Conservation (phyloP, 2,797 vertebrate species). For the Sebastes matsubarae region DNA sequence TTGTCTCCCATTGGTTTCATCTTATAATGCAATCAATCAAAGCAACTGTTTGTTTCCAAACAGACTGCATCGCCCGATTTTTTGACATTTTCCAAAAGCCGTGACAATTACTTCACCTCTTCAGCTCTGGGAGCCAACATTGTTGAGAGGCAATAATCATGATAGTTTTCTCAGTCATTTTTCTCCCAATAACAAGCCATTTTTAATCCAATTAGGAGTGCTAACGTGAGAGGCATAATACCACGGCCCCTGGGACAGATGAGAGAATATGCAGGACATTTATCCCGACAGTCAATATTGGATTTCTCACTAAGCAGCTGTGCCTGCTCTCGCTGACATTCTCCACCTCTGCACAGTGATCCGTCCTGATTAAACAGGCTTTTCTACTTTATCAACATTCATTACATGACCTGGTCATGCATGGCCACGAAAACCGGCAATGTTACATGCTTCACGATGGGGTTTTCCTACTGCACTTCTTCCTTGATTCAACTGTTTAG, state of each 20-base stretch:
- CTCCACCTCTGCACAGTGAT: conserved; percentile 82
- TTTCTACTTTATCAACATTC: conserved; percentile 84
- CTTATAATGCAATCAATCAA: conserved; percentile 44
- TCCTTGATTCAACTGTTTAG: conserved; percentile 43
- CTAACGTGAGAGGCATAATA: conserved; percentile 83
- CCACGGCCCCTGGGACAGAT: conserved; percentile 78
- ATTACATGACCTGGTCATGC: conserved; percentile 80
- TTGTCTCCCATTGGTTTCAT: conserved; percentile 15
- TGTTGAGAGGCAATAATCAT: conserved; percentile 80
- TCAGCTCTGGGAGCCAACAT: conserved; percentile 62
- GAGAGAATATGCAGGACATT: conserved; percentile 84
- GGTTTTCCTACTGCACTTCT: conserved; percentile 50
- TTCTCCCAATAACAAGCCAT: conserved; percentile 81
- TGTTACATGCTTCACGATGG: conserved; percentile 58
- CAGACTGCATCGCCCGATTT: conserved; percentile 21
- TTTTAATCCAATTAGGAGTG: conserved; percentile 83
- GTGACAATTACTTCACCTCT: conserved; percentile 55
- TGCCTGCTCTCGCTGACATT: conserved; percentile 83
- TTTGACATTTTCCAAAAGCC: conserved; percentile 61
- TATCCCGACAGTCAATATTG: conserved; percentile 84
- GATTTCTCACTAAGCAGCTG: conserved; percentile 83
- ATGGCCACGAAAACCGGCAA: conserved; percentile 58
- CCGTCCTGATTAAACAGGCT: conserved; percentile 80
- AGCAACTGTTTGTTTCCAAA: conserved; percentile 30
- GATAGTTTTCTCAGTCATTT: conserved; percentile 79